phyloP scores from a whole-genome alignment of 2,113 vertebrate species.

The Deroptyus accipitrinus region DNA sequence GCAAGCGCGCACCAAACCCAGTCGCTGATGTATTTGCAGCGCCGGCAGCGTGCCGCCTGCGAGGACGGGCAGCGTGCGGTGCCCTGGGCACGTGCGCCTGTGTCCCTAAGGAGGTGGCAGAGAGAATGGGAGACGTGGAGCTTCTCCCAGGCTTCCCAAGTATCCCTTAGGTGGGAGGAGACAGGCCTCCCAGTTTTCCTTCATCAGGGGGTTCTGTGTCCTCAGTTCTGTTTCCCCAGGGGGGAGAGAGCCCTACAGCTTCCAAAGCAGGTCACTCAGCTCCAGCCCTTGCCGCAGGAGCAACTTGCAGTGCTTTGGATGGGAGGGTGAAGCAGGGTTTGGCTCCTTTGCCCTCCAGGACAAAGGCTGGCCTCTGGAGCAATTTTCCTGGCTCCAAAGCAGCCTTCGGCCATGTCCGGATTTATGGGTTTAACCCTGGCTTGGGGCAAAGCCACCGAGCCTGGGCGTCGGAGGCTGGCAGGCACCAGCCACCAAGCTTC shows the following conservation, averaged over 20 bases:
- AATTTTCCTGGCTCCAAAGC: not conserved
- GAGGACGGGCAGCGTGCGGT: not conserved
- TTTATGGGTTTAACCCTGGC: not conserved
- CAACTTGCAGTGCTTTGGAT: not conserved
- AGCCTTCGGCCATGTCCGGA: not conserved
- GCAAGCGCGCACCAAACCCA: not conserved
- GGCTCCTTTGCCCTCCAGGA: not conserved
- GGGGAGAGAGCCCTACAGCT: accelerated
- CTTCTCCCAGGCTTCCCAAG: not conserved
- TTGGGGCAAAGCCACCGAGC: not conserved
- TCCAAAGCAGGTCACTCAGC: not conserved
- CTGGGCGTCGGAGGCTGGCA: not conserved
- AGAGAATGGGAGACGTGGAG: not conserved
- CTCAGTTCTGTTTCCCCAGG: not conserved
- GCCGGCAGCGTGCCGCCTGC: not conserved
- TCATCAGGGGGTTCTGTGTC: accelerated
- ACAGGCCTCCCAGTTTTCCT: not conserved
- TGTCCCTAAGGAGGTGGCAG: not conserved
- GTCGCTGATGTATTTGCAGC: not conserved
- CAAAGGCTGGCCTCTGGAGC: not conserved
- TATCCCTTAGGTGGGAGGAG: not conserved
- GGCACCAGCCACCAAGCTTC: not conserved
- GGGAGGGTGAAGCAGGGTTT: not conserved
- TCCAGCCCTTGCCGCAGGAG: accelerated
- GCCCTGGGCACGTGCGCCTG: accelerated